These are phyloP conservation scores for Bufo gargarizans DNA, from an alignment of 2,113 vertebrate genomes.

Conservation along the genomic window DNA sequence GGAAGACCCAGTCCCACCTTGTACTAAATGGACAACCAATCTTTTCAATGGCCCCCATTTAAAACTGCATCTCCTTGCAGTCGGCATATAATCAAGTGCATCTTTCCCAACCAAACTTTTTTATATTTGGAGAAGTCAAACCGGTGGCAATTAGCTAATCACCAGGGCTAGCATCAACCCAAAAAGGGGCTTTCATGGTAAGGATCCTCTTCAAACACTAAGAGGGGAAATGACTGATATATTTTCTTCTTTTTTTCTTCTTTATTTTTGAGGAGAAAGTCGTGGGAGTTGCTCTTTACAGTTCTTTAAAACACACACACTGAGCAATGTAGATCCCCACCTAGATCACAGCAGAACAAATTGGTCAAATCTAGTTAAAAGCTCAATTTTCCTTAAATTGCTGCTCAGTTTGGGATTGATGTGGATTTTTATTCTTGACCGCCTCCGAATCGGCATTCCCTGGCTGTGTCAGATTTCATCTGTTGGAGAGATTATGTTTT, in stretches of 20 bases:
- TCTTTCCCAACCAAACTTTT: too few species aligned
- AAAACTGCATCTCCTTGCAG: too few species aligned
- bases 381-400: not conserved
- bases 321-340: conserved; percentile 11
- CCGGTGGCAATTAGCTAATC: too few species aligned
- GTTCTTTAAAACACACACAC: not conserved
- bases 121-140: too few species aligned
- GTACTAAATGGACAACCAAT: too few species aligned
- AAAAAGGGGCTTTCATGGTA: too few species aligned
- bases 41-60: too few species aligned
- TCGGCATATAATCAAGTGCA: too few species aligned
- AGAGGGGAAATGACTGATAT: not conserved
- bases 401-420: conserved; percentile 5
- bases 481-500: conserved; percentile 35
- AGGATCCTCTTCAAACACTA: too few species aligned
- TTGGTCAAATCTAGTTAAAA: conserved; percentile 24
- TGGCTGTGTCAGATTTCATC: conserved; percentile 31
- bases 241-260: not conserved
- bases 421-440: conserved; percentile 35
- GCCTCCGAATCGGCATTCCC: not conserved
- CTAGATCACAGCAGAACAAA: conserved; percentile 21
- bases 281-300: not conserved
- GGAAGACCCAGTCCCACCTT: too few species aligned
- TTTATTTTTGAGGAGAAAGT: not conserved
- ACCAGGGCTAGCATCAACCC: too few species aligned